These are phyloP conservation scores for Rhysida immarginata DNA, from an alignment of 1,140 invertebrate genomes.

Conservation along the genomic window DNA sequence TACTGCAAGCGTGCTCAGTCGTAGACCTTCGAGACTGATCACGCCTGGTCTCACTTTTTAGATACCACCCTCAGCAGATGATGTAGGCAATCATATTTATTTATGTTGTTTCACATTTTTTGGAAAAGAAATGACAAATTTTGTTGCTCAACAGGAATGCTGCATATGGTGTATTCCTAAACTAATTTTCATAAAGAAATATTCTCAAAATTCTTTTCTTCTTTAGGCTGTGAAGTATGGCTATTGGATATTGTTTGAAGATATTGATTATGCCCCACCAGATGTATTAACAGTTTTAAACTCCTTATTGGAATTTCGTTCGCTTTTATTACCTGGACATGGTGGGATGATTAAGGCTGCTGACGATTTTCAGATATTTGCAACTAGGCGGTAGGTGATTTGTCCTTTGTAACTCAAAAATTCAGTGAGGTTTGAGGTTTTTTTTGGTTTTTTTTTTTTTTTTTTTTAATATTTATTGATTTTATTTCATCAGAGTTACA, in stretches of 20 bases:
- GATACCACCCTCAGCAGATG: too few relatives aligned
- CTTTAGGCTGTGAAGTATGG: constrained; percentile 65
- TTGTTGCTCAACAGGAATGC: too few relatives aligned
- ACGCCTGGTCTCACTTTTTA: too few relatives aligned
- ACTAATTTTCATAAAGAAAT: too few relatives aligned
- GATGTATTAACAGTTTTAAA: constrained; percentile 81
- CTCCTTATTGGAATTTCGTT: constrained; percentile 65
- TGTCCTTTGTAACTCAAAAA: too few relatives aligned
- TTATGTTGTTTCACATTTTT: too few relatives aligned
- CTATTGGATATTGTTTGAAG: constrained; percentile 87
- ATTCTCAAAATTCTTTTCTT: too few relatives aligned
- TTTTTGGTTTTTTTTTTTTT: not conserved
- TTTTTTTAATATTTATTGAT: constrained; percentile 21
- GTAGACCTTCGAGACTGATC: too few relatives aligned
- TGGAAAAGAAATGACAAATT: too few relatives aligned
- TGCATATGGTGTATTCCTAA: too few relatives aligned
- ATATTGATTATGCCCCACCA: constrained; percentile 80
- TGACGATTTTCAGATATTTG: constrained; percentile 78
- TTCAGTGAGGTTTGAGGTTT: not conserved
- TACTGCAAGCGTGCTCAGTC: too few relatives aligned
- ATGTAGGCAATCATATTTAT: too few relatives aligned
- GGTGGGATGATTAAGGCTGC: constrained; percentile 57
- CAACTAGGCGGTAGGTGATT: constrained; percentile 55
- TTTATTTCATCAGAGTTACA: not conserved
- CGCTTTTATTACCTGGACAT: constrained; percentile 71